phyloP scores from a whole-genome alignment of 2,113 vertebrate genomes.

The Brachypteracias leptosomus region DNA sequence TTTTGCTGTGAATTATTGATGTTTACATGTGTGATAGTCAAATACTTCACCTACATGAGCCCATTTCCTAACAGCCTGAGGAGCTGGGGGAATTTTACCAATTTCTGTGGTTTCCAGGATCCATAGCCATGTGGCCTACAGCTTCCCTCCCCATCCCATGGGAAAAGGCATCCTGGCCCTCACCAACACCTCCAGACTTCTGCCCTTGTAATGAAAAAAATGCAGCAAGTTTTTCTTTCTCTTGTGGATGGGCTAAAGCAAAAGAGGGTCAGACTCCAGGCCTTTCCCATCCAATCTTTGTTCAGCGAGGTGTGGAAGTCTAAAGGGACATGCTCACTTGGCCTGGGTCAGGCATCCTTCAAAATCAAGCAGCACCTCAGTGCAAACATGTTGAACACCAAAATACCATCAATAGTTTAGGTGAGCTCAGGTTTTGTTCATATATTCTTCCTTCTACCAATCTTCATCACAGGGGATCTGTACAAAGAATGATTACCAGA shows the following conservation, averaged over 20 bases:
- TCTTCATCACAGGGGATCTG: not conserved
- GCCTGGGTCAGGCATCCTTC: not conserved
- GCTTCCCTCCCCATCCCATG: accelerated
- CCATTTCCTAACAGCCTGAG: not conserved
- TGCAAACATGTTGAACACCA: not conserved
- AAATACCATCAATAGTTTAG: not conserved
- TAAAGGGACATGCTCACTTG: not conserved
- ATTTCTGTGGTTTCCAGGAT: accelerated
- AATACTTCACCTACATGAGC: accelerated
- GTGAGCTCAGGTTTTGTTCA: not conserved
- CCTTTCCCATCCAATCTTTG: not conserved
- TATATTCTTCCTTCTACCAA: not conserved
- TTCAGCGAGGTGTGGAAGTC: not conserved
- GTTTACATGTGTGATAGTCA: accelerated
- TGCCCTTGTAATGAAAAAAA: too few relatives aligned
- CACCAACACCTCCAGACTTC: not conserved
- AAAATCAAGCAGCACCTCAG: not conserved
- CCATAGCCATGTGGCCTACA: accelerated
- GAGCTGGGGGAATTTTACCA: not conserved
- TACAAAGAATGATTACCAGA: not conserved
- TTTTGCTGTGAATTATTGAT: not conserved
- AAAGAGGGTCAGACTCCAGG: not conserved
- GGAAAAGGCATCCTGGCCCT: not conserved
- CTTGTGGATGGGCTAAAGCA: not conserved
- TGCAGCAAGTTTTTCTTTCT: not conserved